Conservation (phyloP, 2,797 vertebrate species). For the Coilia nasus region DNA sequence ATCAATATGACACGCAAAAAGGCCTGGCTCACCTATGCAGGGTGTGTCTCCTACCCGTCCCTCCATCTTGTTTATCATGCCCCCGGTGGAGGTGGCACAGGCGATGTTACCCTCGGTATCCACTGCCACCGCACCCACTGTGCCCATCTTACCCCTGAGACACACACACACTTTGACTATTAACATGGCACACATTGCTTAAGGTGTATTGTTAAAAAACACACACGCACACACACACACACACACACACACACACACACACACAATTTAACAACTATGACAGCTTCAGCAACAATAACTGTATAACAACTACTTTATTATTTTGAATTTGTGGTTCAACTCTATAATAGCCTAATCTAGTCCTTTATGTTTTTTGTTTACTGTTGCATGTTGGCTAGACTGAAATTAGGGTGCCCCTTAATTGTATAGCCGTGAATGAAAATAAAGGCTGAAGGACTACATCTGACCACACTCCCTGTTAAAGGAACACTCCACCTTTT, state of each 20-base stretch:
- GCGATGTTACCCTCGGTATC: conserved; percentile 80
- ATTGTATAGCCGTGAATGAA: too few relatives aligned
- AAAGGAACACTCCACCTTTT: too few relatives aligned
- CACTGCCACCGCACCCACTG: conserved; percentile 84
- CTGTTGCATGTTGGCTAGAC: conserved; percentile 29
- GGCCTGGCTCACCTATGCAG: conserved; percentile 78
- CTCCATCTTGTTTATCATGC: conserved; percentile 84
- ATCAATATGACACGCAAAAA: neutral
- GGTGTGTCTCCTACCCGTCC: conserved; percentile 88
- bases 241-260: conserved; percentile 27
- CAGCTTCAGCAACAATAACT: too few relatives aligned
- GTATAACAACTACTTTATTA: neutral
- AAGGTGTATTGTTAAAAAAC: neutral
- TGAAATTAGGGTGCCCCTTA: neutral
- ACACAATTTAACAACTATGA: neutral
- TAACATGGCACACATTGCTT: neutral
- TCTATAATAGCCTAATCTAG: neutral
- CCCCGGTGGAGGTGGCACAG: conserved; percentile 85
- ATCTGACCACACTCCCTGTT: too few relatives aligned
- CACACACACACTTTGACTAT: conserved; percentile 1
- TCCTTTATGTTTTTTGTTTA: too few relatives aligned
- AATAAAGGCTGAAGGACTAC: too few relatives aligned
- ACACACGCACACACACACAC: too few relatives aligned
- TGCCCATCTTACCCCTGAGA: conserved; percentile 80
- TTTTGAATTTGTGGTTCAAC: neutral